phyloP scores from a whole-genome alignment of 2,888 invertebrate genomes.

The Psylliodes chrysocephalus region DNA sequence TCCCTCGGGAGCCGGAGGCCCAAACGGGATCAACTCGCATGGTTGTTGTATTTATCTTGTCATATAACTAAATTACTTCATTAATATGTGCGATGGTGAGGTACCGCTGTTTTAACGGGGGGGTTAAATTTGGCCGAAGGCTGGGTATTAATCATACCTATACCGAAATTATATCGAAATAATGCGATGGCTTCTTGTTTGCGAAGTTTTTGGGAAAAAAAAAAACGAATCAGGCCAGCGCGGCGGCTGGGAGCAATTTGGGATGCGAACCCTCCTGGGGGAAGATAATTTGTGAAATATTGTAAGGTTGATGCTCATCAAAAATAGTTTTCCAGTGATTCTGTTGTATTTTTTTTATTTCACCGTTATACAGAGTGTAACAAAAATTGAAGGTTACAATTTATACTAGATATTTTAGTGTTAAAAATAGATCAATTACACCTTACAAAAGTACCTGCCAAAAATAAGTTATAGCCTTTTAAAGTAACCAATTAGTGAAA shows the following conservation, averaged over 20 bases:
- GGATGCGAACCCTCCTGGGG: not conserved
- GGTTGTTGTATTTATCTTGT: slow-evolving; percentile 64
- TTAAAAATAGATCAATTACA: no score
- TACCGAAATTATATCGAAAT: slow-evolving; percentile 45
- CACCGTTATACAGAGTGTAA: no score
- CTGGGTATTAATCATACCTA: slow-evolving; percentile 44
- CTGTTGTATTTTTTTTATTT: no score
- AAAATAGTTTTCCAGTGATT: no score
- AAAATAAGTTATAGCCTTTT: no score
- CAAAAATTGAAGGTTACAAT: no score
- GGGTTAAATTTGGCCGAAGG: slow-evolving; percentile 45
- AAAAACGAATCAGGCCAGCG: no score
- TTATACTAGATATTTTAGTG: no score
- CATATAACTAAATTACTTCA: slow-evolving; percentile 63
- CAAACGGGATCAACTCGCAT: slow-evolving; percentile 58
- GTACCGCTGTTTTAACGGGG: slow-evolving; percentile 41
- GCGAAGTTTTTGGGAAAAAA: slow-evolving; percentile 12
- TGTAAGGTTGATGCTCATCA: no score
- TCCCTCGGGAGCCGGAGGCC: slow-evolving; percentile 55
- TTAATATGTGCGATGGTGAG: slow-evolving; percentile 50
- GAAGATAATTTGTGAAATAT: no score
- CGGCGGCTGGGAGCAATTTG: slow-evolving; percentile 6
- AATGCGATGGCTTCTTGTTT: slow-evolving; percentile 23
- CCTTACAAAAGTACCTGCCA: no score
- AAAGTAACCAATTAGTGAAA: no score